Percentiles rank a stretch among this genome's conserved stretches.
Conservation (phyloP, 2,113 vertebrate genomes). For the Sinocyclocheilus maitianheensis region DNA sequence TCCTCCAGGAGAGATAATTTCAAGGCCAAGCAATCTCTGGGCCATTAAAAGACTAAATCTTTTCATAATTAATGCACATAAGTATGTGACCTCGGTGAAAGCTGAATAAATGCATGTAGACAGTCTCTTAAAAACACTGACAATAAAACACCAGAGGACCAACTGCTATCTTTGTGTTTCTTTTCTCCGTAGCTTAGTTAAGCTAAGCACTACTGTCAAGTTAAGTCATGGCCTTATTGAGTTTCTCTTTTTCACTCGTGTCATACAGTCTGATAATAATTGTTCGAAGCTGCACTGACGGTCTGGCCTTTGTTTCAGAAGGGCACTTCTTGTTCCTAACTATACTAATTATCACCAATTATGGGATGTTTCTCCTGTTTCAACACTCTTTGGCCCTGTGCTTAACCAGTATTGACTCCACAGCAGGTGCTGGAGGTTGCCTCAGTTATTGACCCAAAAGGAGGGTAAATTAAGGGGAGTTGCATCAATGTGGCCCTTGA, state of each 20-base stretch:
- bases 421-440: neutral
- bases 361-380: constrained; percentile 9
- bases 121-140: neutral
- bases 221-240: constrained; percentile 1
- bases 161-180: neutral
- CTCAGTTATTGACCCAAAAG: constrained; percentile 12
- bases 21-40: constrained; percentile 47
- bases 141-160: neutral
- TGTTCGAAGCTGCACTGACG: neutral
- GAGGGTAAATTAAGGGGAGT: constrained; percentile 2
- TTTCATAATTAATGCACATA: constrained; percentile 38
- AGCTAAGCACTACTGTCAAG: neutral
- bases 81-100: constrained; percentile 17
- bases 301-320: constrained; percentile 6
- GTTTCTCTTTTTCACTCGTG: neutral
- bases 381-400: neutral
- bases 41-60: constrained; percentile 18
- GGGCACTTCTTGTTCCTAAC: neutral
- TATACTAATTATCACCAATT: constrained; percentile 26
- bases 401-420: constrained; percentile 1
- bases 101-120: constrained; percentile 19
- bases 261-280: neutral
- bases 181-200: neutral
- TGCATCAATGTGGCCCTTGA: neutral
- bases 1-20: constrained; percentile 16